Base-by-base conservation (phyloP, 2,797 vertebrate genomes). In the Adelosebastes latens region DNA sequence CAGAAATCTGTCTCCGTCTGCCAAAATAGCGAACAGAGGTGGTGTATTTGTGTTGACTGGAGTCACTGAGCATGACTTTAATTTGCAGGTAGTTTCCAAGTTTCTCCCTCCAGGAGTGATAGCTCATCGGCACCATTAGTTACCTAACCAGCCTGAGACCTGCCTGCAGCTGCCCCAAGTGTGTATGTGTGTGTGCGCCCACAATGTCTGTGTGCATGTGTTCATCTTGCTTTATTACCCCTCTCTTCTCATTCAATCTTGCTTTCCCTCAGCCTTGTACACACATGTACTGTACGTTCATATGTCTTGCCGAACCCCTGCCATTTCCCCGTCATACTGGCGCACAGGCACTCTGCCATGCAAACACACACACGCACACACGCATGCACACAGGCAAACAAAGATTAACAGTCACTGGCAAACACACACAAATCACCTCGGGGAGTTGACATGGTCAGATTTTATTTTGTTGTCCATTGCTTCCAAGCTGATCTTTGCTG, bases 101-200 rank as follows among this genome's bases (percentile, higher is more conserved):
- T 86, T 92, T 90, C 86, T 93, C 86, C 91, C 88, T 92, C 61
- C 77, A 91, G 87, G 86, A 92, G 90, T 81, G 86, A 94, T 93
- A 87, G 84, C 88, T 90, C 88, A 86, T 77, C 36, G 67, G 90
- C 89, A 80, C 93, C 92, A 95, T 95, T 94, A 94, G 94, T 90
- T 92, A 93, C 93, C 91, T 94, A 95, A 95, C 92, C 91, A 94
- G 91, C 89, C 90, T 65, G 81, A 88, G 92, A 89, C 84, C 80
- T 88, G 90, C 88, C 82, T 78, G 84, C 89, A 90, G 89, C 90
- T 76, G 70, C 68, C 79, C 52, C 6, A 2, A 3, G 58, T 70
- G 31, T 75, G 79, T 75, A 31, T 79, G 58, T 58, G 62, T 74
- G 74, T 79, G 80, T 72, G 60, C 20, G 46, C 42, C 16, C 42